Base-by-base conservation (phyloP, 2,797 vertebrate species). In the Sebastolobus altivelis region DNA sequence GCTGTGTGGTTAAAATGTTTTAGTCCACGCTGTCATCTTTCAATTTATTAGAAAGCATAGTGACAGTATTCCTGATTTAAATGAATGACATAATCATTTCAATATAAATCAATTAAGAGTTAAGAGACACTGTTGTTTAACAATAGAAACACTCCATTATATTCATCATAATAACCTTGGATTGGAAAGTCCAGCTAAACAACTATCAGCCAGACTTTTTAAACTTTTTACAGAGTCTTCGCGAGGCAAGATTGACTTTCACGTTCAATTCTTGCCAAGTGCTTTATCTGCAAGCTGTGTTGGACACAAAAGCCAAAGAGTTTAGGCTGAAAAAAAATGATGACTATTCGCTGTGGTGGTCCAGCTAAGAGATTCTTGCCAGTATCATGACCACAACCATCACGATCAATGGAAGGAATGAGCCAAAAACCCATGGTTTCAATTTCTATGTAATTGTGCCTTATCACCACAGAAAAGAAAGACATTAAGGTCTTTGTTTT, bases 351-450 rank as follows among this genome's bases (percentile, higher is more conserved):
- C 77, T 14, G 35, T 38, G 81, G 81, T 88, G 77, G 74, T 84
- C 67, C 63, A 80, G 85, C 70, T 16, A 61, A 69, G 58, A 84
- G 76, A 72, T 14, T 71, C 63, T 61, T 80, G 79, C 82, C 78
- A 84, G 69, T 52, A 75, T 82, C 83, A 79, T 65, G 73, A 88
- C 89, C 85, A 84, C 85, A 90, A n/a, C 72, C 77, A 70, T 84
- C 78, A 80, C 56, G 61, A 87, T 89, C 81, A 86, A 76, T 85
- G 80, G 83, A 85, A 86, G 71, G 78, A 89, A 87, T 84, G 81
- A 86, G 82, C 69, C 80, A 81, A 79, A 84, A 86, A 29, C 35
- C 59, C 81, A 63, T 76, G 68, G 84, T 86, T 81, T 69, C 77
- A 71, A 69, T 82, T 83, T 83, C 67, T 61, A 33, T 75, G 59